A percentile compares a stretch with the other conserved stretches of the same genome.
These are phyloP conservation scores for Phengaris alcon DNA, from an alignment of 2,888 invertebrate genomes.

Conservation along the genomic window DNA sequence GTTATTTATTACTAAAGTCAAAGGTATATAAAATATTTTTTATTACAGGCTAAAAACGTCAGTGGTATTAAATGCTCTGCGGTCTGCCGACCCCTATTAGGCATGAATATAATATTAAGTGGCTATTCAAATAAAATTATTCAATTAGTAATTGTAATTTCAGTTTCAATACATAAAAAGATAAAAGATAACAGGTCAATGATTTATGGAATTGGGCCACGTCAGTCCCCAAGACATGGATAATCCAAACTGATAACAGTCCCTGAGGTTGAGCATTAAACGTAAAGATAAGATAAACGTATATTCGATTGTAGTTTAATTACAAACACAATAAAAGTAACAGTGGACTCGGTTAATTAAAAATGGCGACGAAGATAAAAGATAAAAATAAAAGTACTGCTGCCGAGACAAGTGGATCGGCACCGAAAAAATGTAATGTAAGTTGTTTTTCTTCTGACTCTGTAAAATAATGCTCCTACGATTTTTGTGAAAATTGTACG, in stretches of 20 bases:
- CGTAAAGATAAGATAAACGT: conserved; percentile 27
- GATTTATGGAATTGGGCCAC: conserved; percentile 33
- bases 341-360: conserved; percentile 20
- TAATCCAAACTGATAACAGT: conserved; percentile 33
- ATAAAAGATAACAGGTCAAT: neutral
- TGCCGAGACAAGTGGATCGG: neutral
- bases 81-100: too few relatives aligned
- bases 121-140: neutral
- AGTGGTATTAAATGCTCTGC: too few relatives aligned
- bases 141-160: neutral
- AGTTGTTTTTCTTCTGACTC: neutral
- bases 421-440: conserved; percentile 19
- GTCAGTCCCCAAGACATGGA: conserved; percentile 36
- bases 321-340: conserved; percentile 29
- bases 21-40: too few relatives aligned
- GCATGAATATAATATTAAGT: neutral
- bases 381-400: conserved; percentile 29
- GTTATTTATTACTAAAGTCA: too few relatives aligned
- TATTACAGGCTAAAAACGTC: too few relatives aligned
- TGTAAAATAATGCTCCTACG: neutral
- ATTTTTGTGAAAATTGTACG: neutral
- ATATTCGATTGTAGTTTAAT: conserved; percentile 33
- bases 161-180: neutral
- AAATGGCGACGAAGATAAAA: conserved; percentile 38
- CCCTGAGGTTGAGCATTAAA: conserved; percentile 13